Conservation (phyloP, 1,140 invertebrate species). For the Drosophila punjabiensis region DNA sequence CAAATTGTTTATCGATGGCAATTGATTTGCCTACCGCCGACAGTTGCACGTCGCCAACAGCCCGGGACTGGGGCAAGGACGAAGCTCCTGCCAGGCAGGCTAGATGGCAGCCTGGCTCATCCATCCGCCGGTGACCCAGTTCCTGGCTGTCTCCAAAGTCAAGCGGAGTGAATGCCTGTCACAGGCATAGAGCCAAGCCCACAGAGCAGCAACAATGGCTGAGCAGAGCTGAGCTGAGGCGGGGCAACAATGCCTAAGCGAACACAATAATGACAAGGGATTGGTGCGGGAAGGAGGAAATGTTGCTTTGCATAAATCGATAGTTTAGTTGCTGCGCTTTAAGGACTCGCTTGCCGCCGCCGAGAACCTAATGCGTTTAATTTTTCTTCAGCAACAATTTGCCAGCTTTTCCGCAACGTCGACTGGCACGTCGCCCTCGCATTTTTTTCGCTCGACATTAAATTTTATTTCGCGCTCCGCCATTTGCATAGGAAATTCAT, state of each 20-base stretch:
- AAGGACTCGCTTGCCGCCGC: slow-evolving; percentile 35
- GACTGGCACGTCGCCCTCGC: slow-evolving; percentile 63
- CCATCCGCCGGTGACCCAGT: slow-evolving; percentile 60
- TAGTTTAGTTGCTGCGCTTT: slow-evolving; percentile 60
- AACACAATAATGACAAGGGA: slow-evolving; percentile 64
- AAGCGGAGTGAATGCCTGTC: slow-evolving; percentile 58
- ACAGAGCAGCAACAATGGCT: slow-evolving; percentile 40
- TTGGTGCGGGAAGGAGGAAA: background rate
- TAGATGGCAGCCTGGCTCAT: slow-evolving; percentile 14
- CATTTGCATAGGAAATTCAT: slow-evolving; percentile 83
- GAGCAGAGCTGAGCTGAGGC: slow-evolving; percentile 1
- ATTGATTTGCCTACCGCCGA: slow-evolving; percentile 63
- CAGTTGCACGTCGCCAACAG: slow-evolving; percentile 56
- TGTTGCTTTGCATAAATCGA: slow-evolving; percentile 73
- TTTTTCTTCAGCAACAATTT: slow-evolving; percentile 80
- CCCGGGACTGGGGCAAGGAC: slow-evolving; percentile 58
- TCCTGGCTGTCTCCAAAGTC: slow-evolving; percentile 57
- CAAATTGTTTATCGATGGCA: slow-evolving; percentile 54
- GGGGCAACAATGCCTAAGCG: slow-evolving; percentile 67
- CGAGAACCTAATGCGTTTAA: slow-evolving; percentile 71
- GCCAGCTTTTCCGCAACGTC: slow-evolving; percentile 18
- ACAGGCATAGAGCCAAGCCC: slow-evolving; percentile 40
- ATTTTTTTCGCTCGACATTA: slow-evolving; percentile 77
- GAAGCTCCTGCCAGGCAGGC: background rate
- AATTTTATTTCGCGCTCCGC: slow-evolving; percentile 77